These are phyloP conservation scores for Cyrtodaria siliqua DNA, from an alignment of 2,888 invertebrate species.

Conservation along the genomic window DNA sequence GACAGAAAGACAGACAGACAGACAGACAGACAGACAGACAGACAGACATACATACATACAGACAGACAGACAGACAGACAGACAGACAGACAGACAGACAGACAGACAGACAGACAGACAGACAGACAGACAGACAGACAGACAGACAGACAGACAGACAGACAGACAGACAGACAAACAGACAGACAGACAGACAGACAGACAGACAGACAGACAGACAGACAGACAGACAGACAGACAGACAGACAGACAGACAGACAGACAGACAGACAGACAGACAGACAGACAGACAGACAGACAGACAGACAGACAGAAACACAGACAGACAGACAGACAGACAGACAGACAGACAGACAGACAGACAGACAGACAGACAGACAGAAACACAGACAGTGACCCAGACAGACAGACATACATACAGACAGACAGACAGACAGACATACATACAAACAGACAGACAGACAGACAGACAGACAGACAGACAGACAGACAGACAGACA, in stretches of 20 bases:
- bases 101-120: conserved; percentile 17
- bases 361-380: conserved; percentile 17
- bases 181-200: conserved; percentile 17
- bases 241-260: conserved; percentile 17
- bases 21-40: no score
- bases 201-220: conserved; percentile 17
- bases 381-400: no score
- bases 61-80: no score
- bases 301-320: no score
- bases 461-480: conserved; percentile 17
- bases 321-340: conserved; percentile 17
- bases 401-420: no score
- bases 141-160: conserved; percentile 17
- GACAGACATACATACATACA: no score
- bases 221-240: conserved; percentile 17
- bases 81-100: conserved; percentile 3
- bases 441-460: no score
- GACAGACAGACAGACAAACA: conserved; percentile 17
- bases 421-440: no score
- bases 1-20: no score
- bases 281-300: conserved; percentile 17
- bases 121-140: conserved; percentile 17
- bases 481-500: conserved; percentile 17
- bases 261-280: conserved; percentile 17
- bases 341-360: conserved; percentile 17